These are phyloP conservation scores for Arrhopalites spinosus DNA, from an alignment of 2,888 invertebrate genomes.

Conservation along the genomic window DNA sequence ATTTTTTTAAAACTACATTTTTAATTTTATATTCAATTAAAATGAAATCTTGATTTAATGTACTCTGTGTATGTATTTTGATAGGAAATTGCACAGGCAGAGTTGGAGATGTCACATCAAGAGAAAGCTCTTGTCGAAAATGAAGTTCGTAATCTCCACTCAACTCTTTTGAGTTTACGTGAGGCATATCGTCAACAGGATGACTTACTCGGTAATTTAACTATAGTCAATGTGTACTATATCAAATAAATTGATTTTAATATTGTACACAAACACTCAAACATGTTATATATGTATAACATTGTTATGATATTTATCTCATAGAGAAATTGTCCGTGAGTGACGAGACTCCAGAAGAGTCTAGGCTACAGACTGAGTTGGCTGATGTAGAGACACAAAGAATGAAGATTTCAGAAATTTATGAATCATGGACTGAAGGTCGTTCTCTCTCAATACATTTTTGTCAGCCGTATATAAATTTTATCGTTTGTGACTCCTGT, in stretches of 20 bases:
- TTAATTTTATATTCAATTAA: not conserved
- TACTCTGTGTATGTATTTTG: not conserved
- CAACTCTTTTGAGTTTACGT: conserved; percentile 42
- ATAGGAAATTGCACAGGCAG: conserved; percentile 54
- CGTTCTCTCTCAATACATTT: conserved; percentile 1
- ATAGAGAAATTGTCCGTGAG: conserved; percentile 29
- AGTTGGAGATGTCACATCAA: conserved; percentile 55
- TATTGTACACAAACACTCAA: too few species aligned
- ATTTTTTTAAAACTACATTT: not conserved
- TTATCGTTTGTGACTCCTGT: not conserved
- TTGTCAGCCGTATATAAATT: not conserved
- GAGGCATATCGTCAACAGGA: conserved; percentile 53
- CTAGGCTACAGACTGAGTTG: conserved; percentile 37
- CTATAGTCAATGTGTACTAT: too few species aligned
- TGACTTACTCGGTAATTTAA: conserved; percentile 47
- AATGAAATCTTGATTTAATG: not conserved
- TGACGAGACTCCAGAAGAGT: conserved; percentile 24
- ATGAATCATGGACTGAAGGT: conserved; percentile 55
- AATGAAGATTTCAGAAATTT: conserved; percentile 53
- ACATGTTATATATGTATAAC: not conserved
- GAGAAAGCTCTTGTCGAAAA: conserved; percentile 53
- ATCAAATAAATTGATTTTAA: too few species aligned
- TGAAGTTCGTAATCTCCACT: conserved; percentile 46
- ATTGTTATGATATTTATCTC: not conserved
- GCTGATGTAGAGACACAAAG: conserved; percentile 48